phyloP scores from a whole-genome alignment of 2,113 vertebrate species.

The Chaenocephalus aceratus region DNA sequence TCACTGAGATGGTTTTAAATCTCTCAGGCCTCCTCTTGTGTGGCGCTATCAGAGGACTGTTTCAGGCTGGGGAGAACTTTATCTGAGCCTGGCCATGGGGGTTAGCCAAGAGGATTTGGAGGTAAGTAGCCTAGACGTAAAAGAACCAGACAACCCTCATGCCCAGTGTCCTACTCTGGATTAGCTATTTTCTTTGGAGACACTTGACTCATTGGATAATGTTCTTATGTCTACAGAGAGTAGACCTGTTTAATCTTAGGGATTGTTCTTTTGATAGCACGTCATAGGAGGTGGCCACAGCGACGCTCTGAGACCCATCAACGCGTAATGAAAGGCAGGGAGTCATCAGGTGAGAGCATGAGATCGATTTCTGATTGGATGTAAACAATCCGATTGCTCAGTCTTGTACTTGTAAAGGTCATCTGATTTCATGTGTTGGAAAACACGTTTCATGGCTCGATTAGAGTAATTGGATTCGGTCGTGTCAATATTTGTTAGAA shows the following conservation, averaged over 20 bases:
- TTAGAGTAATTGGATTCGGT: conserved; percentile 17
- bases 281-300: conserved; percentile 16
- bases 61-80: conserved; percentile 45
- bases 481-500: not conserved
- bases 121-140: conserved; percentile 81
- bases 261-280: conserved; percentile 64
- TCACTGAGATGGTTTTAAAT: conserved; percentile 39
- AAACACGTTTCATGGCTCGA: conserved; percentile 3
- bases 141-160: conserved; percentile 80
- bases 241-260: conserved; percentile 60
- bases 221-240: conserved; percentile 66
- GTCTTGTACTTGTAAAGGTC: not conserved
- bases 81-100: conserved; percentile 62
- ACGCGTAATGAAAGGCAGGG: conserved; percentile 4
- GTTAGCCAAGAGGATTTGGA: conserved; percentile 82
- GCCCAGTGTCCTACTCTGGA: conserved; percentile 68
- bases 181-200: conserved; percentile 73
- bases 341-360: conserved; percentile 10
- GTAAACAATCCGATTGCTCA: conserved; percentile 11
- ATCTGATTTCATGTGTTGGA: conserved; percentile 12
- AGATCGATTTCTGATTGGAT: conserved; percentile 14
- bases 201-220: conserved; percentile 73
- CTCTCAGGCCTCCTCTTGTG: conserved; percentile 37
- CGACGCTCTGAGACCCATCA: not conserved
- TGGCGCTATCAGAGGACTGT: conserved; percentile 40